These are phyloP conservation scores for Hemistola chrysoprasaria DNA, from an alignment of 2,888 invertebrate genomes.

Conservation along the genomic window DNA sequence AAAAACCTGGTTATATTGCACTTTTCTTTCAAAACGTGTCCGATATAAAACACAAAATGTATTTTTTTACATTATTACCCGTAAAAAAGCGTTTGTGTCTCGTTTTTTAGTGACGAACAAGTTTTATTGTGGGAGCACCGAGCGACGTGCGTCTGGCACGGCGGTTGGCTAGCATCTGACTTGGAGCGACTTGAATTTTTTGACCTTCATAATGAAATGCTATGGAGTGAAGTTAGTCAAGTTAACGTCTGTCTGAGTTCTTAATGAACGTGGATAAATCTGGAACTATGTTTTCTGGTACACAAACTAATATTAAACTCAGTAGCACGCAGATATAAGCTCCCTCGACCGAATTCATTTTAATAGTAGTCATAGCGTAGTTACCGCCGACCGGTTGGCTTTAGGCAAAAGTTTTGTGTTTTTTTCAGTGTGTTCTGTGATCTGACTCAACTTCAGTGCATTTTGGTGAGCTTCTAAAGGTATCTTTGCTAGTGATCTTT, in stretches of 20 bases:
- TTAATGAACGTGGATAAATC: too few species aligned
- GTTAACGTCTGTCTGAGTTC: background rate
- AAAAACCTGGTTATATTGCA: slow-evolving; percentile 18
- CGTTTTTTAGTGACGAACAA: slow-evolving; percentile 50
- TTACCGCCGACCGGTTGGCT: slow-evolving; percentile 60
- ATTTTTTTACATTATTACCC: slow-evolving; percentile 36
- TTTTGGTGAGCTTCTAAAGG: slow-evolving; percentile 30
- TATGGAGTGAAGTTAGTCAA: slow-evolving; percentile 59
- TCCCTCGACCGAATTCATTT: too few species aligned
- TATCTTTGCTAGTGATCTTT: slow-evolving; percentile 18
- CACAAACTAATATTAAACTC: too few species aligned
- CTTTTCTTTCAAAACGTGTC: slow-evolving; percentile 20
- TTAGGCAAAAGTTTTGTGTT: slow-evolving; percentile 70
- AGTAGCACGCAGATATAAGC: too few species aligned
- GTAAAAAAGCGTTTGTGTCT: slow-evolving; percentile 46
- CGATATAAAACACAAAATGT: slow-evolving; percentile 25
- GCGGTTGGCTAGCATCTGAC: slow-evolving; percentile 31
- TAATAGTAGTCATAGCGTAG: too few species aligned
- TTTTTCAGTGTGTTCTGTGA: slow-evolving; percentile 39
- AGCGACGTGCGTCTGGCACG: slow-evolving; percentile 39
- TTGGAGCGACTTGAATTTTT: slow-evolving; percentile 41
- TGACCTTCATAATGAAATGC: slow-evolving; percentile 61
- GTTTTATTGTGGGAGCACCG: slow-evolving; percentile 37
- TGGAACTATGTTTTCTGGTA: too few species aligned
- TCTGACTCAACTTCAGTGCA: slow-evolving; percentile 43